Base-by-base conservation (phyloP, 92 coral and sea anemone species). In the Pocillopora meandrina region DNA sequence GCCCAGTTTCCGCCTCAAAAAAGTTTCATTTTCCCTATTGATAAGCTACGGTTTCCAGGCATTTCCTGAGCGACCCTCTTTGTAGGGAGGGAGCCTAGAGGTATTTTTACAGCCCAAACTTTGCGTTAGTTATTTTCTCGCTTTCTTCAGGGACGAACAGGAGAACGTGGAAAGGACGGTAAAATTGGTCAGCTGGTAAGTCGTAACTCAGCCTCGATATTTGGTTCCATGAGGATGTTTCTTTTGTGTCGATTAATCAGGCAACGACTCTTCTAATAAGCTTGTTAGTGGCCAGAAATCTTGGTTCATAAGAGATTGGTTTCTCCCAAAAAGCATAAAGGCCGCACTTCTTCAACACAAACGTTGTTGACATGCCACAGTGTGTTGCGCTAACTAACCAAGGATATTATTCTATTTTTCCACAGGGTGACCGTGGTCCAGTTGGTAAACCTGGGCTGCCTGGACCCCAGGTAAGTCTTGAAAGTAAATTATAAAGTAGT, bases 81-180 rank as follows among this genome's bases (percentile, higher is more conserved):
- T 3, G 52, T 3, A 42, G 52, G 52, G 52, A 42, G 52, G 31
- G 4, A 42, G 52, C 8, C 52, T 42, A 42, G 52, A 42, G 52
- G 52, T 42, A 42, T 42, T 42, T 3, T 3, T 7, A 42, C 7
- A 42, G 52, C 52, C 52, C 52, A 7, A 42, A 3, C 52, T 42
- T 42, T 42, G 52, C 20, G 18, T 17, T 34, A 63, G n/a, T 5
- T 35, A 19, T 78, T 13, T 18, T 4, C 5, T 70, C 56, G 35
- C 13, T 10, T 8, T 17, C 21, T n/a, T 9, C 17, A 81, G 86
- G 86, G 86, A 49, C 72, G 63, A 16, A 15, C 42, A 61, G 86
- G 86, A 19, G 86, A 82, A n/a, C 79, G 33, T 42, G 86, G 86
- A 49, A 72, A 74, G 55, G 64, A 82, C 79, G 86, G 86, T 6